Percentiles rank a stretch among this genome's conserved stretches.
Conservation (phyloP, 2,113 vertebrate genomes). For the Malurus melanocephalus region DNA sequence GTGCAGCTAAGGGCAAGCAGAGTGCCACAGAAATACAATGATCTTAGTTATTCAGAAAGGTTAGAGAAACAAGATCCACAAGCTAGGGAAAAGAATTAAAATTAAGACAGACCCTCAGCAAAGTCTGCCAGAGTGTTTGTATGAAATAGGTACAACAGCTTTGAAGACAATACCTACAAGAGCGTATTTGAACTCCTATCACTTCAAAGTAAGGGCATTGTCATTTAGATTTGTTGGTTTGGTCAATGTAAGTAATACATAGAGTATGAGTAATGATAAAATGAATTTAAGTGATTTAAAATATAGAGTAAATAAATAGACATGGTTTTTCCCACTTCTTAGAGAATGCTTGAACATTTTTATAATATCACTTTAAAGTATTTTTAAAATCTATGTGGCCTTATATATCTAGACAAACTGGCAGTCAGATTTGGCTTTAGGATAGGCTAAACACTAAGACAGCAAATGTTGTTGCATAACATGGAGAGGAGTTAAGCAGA, state of each 20-base stretch:
- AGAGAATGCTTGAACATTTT: not conserved
- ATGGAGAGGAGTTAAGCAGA: not conserved
- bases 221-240: not conserved
- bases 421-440: not conserved
- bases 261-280: not conserved
- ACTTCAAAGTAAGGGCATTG: not conserved
- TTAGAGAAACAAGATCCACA: constrained; percentile 36
- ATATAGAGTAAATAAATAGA: not conserved
- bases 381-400: not conserved
- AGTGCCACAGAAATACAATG: constrained; percentile 18
- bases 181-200: not conserved
- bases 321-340: not conserved
- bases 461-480: not conserved
- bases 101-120: not conserved
- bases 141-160: not conserved
- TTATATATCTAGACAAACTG: not conserved
- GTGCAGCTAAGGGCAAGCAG: constrained; percentile 34
- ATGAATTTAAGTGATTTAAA: not conserved
- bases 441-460: not conserved
- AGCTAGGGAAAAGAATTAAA: constrained; percentile 16
- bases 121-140: not conserved
- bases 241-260: not conserved
- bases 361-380: not conserved
- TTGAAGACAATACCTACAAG: constrained; percentile 17
- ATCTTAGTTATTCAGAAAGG: constrained; percentile 22